These are phyloP conservation scores for Melopsittacus undulatus DNA, from an alignment of 2,797 vertebrate genomes.

Conservation along the genomic window DNA sequence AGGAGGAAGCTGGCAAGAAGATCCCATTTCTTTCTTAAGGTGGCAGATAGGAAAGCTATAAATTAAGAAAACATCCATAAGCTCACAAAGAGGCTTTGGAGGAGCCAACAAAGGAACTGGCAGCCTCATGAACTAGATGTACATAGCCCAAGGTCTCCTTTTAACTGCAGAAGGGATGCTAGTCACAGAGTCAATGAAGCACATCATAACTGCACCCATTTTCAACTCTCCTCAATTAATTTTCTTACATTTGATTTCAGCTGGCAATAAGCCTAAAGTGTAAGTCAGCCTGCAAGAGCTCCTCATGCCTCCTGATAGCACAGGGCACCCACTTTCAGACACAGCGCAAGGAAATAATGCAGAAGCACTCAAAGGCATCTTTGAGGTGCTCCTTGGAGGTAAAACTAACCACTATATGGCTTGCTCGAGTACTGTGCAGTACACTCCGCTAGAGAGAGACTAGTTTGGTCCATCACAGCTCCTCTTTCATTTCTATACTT, in stretches of 20 bases:
- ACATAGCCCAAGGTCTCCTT: not conserved
- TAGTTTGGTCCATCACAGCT: not conserved
- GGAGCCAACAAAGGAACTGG: not conserved
- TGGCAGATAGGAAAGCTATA: not conserved
- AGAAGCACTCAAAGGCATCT: not conserved
- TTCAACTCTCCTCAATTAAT: not conserved
- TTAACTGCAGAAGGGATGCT: not conserved
- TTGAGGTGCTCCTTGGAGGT: not conserved
- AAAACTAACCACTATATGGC: not conserved
- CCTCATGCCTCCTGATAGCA: not conserved
- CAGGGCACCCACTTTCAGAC: not conserved
- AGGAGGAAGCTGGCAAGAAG: not conserved
- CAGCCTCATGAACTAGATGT: not conserved
- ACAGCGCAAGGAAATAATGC: not conserved
- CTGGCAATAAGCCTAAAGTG: not conserved
- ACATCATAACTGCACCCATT: not conserved
- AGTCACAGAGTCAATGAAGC: not conserved
- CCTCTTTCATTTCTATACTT: not conserved
- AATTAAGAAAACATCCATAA: not conserved
- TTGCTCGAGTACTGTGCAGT: not conserved
- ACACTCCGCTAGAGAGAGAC: not conserved
- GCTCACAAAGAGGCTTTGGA: not conserved
- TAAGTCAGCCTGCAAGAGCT: not conserved
- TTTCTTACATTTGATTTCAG: not conserved
- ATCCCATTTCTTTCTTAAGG: not conserved